Evolutionary conservation across 1,140 invertebrate species (phyloP).

Genomic region (Papilio dardanus): DNA sequence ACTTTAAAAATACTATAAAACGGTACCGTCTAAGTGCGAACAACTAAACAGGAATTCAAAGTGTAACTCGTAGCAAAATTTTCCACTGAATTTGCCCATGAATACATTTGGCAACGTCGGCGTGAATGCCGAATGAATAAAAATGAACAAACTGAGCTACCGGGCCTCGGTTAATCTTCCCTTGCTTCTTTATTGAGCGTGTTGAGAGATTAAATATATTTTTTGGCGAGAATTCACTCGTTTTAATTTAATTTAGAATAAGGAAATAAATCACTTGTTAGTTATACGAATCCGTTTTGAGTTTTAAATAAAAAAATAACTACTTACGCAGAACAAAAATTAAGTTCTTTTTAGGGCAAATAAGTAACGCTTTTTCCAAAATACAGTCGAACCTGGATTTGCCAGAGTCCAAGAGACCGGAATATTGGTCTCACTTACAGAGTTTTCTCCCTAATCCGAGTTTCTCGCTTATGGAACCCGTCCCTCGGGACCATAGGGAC

Average conservation of each 20-base stretch:
- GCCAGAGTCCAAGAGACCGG: too few relatives aligned
- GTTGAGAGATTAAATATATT: constrained; percentile 50
- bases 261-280: background rate
- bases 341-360: background rate
- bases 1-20: background rate
- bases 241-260: constrained; percentile 1
- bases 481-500: too few relatives aligned
- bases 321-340: background rate
- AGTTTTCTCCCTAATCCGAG: too few relatives aligned
- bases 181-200: constrained; percentile 55
- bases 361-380: too few relatives aligned
- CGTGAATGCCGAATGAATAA: constrained; percentile 71
- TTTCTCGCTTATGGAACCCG: too few relatives aligned
- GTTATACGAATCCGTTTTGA: background rate
- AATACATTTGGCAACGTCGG: constrained; percentile 69
- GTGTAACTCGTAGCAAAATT: constrained; percentile 27
- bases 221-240: background rate
- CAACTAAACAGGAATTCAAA: constrained; percentile 26
- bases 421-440: too few relatives aligned
- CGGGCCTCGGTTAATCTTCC: constrained; percentile 66
- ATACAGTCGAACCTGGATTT: too few relatives aligned
- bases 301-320: background rate
- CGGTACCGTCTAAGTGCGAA: constrained; percentile 8
- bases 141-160: constrained; percentile 64
- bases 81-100: constrained; percentile 48